These are phyloP conservation scores for Exaiptasia diaphana DNA, from an alignment of 64 coral and sea anemone genomes.

Conservation along the genomic window DNA sequence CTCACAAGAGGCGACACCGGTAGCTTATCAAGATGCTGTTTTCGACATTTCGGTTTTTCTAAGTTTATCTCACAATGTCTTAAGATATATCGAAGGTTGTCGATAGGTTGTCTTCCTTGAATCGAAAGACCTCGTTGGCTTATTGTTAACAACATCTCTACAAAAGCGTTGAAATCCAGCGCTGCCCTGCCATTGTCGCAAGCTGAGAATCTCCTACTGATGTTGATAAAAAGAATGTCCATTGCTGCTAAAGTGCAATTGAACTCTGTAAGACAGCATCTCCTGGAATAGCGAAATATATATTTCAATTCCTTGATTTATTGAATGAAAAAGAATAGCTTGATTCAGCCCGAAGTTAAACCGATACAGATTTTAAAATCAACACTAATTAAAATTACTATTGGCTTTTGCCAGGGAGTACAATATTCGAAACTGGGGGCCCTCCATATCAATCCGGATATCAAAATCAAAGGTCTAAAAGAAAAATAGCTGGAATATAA, in stretches of 20 bases:
- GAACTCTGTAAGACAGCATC: constrained; percentile 56
- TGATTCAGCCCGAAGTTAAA: too few species aligned
- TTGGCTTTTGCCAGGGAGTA: too few species aligned
- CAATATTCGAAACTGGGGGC: too few species aligned
- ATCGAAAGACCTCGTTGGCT: constrained; percentile 27
- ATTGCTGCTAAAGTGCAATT: constrained; percentile 51
- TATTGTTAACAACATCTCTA: constrained; percentile 37
- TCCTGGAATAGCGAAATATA: background rate
- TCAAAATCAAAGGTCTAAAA: too few species aligned
- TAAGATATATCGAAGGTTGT: constrained; percentile 37
- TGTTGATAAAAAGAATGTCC: constrained; percentile 67
- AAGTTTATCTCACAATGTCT: constrained; percentile 57
- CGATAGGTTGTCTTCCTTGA: constrained; percentile 26
- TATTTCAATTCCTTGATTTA: background rate
- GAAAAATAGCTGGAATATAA: too few species aligned
- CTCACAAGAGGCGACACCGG: constrained; percentile 1
- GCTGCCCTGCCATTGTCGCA: constrained; percentile 37
- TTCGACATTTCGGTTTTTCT: background rate
- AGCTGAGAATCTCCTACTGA: constrained; percentile 44
- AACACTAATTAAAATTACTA: too few species aligned
- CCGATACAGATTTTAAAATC: too few species aligned
- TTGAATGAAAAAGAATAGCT: too few species aligned
- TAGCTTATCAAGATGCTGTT: background rate
- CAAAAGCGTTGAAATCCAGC: constrained; percentile 51
- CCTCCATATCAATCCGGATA: too few species aligned